Percentiles rank a stretch among this genome's conserved stretches.
These are phyloP conservation scores for Phoebastria nigripes DNA, from an alignment of 2,797 vertebrate genomes.

Conservation along the genomic window DNA sequence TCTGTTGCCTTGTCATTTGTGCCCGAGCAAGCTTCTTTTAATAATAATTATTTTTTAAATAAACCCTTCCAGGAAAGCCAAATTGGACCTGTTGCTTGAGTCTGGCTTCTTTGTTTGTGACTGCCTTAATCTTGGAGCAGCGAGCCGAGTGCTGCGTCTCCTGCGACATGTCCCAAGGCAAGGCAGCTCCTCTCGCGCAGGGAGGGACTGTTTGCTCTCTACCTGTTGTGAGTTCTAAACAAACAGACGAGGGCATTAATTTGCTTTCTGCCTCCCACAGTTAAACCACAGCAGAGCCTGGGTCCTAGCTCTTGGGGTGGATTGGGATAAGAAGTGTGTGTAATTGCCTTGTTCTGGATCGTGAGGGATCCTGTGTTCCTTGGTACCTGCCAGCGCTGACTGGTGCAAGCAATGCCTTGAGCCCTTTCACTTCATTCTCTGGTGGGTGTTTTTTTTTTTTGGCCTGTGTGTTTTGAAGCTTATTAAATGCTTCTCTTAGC, in stretches of 20 bases:
- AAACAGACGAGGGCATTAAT: neutral
- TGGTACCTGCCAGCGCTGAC: neutral
- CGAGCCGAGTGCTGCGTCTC: accelerated
- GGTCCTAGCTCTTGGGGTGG: neutral
- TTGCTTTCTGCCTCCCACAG: neutral
- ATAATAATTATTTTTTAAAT: neutral
- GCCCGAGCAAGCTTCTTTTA: neutral
- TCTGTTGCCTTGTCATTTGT: neutral
- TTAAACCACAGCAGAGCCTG: neutral
- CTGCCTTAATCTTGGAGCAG: neutral
- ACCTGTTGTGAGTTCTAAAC: neutral
- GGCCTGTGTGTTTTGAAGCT: neutral
- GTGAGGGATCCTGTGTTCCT: neutral
- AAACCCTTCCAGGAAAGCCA: slow-evolving; percentile 8
- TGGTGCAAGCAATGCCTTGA: neutral
- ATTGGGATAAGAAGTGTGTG: neutral
- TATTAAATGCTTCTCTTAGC: slow-evolving; percentile 56
- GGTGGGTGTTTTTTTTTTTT: neutral
- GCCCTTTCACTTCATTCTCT: neutral
- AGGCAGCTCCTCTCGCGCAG: neutral
- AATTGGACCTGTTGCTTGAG: neutral
- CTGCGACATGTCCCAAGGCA: neutral
- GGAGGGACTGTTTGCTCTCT: neutral
- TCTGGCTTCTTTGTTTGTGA: neutral
- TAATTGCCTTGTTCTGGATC: neutral